Evolutionary conservation across 2,113 vertebrate species (phyloP), one percentile per base, ranked within the genome.

Genomic region (Macrotus californicus): DNA sequence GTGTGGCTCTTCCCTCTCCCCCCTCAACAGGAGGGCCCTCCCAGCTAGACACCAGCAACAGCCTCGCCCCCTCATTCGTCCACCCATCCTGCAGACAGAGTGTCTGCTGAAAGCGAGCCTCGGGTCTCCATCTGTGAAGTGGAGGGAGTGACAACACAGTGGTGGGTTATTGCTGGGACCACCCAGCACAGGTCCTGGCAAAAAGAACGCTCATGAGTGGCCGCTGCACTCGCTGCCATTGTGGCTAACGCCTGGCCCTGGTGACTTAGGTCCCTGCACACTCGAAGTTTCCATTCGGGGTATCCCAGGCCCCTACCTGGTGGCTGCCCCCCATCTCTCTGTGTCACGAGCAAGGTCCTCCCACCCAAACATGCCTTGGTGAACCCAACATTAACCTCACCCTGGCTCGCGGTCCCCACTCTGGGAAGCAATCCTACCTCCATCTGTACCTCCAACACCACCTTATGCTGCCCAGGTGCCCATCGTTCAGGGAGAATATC

Each of bases 391-490:
- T 2, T 3, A 9, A 22, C n/a, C 8, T 72, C 22, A 22, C 50
- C 52, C 22, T 4, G 5, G 0, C 48, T 5, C 15, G 9, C 0
- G 12, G 41, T 21, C 72, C 39, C 26, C 12, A 4, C 48, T 7
- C 73, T 6, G 18, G 21, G 13, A 59, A n/a, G 41, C 1, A 7
- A 36, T 14, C 43, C 79, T 3, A 1, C 10, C 36, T 75, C 66
- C 15, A 7, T 3, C 43, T 73, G 16, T 15, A n/a, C 11, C 43
- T 41, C 56, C 26, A 14, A 34, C 7, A 7, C 18, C 8, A 14
- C 9, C 21, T 39, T 29, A 26, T 0, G 1, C 21, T 3, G 5
- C 18, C 64, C 5, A 6, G 2, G 22, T 4, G 7, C 26, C 73
- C 8, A 7, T 26, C 43, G 1, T 66, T 22, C 50, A 8, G 31